phyloP scores from a whole-genome alignment of 2,113 vertebrate species.

The Edolisoma coerulescens region DNA sequence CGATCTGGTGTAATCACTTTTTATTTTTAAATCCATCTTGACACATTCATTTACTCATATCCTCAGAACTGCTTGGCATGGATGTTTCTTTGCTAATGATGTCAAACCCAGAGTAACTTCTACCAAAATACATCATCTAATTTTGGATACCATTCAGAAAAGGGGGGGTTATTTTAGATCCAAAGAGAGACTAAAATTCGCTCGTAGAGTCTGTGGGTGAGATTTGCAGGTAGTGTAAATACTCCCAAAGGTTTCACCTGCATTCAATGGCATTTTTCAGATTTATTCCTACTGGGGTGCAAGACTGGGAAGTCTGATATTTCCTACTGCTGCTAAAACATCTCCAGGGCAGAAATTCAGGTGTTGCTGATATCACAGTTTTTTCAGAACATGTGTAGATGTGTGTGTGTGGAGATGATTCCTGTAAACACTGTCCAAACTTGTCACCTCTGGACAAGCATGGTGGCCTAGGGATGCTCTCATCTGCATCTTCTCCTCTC shows the following conservation, averaged over 20 bases:
- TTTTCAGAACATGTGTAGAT: not conserved
- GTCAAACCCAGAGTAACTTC: not conserved
- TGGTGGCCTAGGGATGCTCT: fast-evolving
- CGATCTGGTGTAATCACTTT: not conserved
- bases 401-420: not conserved
- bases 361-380: not conserved
- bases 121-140: not conserved
- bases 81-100: not conserved
- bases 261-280: not conserved
- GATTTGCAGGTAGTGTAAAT: not conserved
- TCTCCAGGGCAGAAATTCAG: not conserved
- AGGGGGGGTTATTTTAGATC: not conserved
- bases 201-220: not conserved
- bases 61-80: not conserved
- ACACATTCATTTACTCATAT: not conserved
- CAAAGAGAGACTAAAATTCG: not conserved
- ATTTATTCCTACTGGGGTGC: not conserved
- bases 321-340: not conserved
- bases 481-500: not conserved
- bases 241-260: not conserved
- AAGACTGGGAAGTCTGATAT: not conserved
- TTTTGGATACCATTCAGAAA: not conserved
- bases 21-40: slow-evolving; percentile 8
- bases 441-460: not conserved
- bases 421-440: not conserved